These are phyloP conservation scores for Campylomormyrus tamandua DNA, from an alignment of 2,113 vertebrate genomes.

Conservation along the genomic window DNA sequence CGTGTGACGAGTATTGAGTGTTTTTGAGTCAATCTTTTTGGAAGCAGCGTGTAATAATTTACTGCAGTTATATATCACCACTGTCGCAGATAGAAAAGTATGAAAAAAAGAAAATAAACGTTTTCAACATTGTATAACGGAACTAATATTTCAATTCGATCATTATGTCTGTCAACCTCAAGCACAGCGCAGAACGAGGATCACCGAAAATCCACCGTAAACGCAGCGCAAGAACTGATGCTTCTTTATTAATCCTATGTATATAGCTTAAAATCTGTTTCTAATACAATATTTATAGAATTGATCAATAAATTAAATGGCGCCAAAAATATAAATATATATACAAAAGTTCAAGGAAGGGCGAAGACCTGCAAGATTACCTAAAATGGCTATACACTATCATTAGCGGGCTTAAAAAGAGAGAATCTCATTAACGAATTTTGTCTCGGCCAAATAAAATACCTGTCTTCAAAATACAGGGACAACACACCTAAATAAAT, in stretches of 20 bases:
- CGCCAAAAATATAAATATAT: neutral
- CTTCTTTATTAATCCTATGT: neutral
- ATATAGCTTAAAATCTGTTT: neutral
- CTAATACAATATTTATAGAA: neutral
- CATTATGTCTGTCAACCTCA: neutral
- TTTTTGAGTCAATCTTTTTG: neutral
- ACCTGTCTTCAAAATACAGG: neutral
- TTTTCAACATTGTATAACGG: neutral
- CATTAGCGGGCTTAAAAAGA: neutral
- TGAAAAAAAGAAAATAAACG: neutral
- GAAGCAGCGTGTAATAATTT: neutral
- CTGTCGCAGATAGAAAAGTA: neutral
- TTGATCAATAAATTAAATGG: neutral
- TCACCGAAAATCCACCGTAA: neutral
- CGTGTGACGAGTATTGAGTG: neutral
- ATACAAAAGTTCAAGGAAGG: slow-evolving; percentile 44
- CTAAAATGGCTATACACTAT: slow-evolving; percentile 6
- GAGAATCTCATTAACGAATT: neutral
- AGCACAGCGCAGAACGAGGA: neutral
- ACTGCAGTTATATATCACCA: neutral
- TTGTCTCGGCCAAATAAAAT: neutral
- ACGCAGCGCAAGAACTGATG: neutral
- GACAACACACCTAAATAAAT: neutral
- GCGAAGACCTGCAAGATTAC: slow-evolving; percentile 23
- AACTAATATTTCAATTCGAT: neutral